phyloP scores from a whole-genome alignment of 1,140 invertebrate species.

The Phenacoccus solenopsis region DNA sequence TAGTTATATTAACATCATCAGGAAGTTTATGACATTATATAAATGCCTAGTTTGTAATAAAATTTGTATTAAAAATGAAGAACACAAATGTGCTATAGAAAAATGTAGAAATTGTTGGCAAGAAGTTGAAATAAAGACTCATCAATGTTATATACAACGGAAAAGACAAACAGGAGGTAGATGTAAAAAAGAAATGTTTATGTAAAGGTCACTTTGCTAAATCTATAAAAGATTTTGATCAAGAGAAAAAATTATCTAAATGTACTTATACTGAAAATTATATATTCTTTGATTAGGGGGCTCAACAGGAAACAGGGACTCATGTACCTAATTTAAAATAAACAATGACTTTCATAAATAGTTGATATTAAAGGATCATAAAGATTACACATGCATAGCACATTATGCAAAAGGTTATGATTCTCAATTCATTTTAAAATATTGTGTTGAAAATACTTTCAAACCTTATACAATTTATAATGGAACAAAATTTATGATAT shows the following conservation, averaged over 20 bases:
- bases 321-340: constrained; percentile 18
- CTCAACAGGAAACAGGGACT: constrained; percentile 1
- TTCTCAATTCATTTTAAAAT: constrained; percentile 14
- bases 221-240: constrained; percentile 12
- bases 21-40: background rate
- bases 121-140: constrained; percentile 18
- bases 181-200: constrained; percentile 18
- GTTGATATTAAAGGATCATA: constrained; percentile 19
- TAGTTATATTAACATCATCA: background rate
- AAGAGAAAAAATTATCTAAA: constrained; percentile 11
- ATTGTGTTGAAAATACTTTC: constrained; percentile 20
- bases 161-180: constrained; percentile 14
- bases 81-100: background rate
- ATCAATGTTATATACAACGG: constrained; percentile 15
- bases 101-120: constrained; percentile 8
- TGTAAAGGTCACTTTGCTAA: constrained; percentile 12
- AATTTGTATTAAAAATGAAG: constrained; percentile 7
- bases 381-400: constrained; percentile 18
- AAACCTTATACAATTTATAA: constrained; percentile 20
- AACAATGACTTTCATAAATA: constrained; percentile 17
- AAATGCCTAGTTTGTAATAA: background rate
- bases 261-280: constrained; percentile 18
- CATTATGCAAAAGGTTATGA: constrained; percentile 16
- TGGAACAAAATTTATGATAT: constrained; percentile 19
- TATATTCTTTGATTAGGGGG: constrained; percentile 17